Evolutionary conservation across 2,797 vertebrate genomes (phyloP), one percentile per base, ranked within the genome.

Genomic region (Molossus alvarezi): DNA sequence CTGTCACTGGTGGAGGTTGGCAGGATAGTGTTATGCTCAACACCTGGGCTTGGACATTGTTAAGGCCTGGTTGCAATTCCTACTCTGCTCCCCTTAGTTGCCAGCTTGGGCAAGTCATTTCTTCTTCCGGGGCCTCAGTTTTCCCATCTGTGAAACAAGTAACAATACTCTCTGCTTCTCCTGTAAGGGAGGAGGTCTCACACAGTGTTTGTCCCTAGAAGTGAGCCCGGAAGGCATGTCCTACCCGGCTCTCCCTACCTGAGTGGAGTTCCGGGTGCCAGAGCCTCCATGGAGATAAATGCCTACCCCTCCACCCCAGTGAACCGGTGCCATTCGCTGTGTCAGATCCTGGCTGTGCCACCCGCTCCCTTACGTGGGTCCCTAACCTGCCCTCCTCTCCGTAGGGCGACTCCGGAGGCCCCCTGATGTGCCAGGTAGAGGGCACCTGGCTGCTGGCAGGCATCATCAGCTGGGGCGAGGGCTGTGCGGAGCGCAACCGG

Each of bases 361-460:
- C 21, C 0, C 45, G 37, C 62, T 82, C 67, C 23, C 25, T 17
- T 17, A 4, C 1, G 17, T 5, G 7, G 29, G 12, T 25, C 45
- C 53, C 90, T 93, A 65, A 96, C 77, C 15, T 84, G 12, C 48
- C 17, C n/a, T 76, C 23, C 79, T 81, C 45, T 60, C 93, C 83
- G 4, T 85, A 99, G 98, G 98, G 98, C 7, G 98, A 99, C 88
- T 98, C 98, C 0, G 98, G 98, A 0, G 98, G 98, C 23, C 98
- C 98, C 5, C 96, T 99, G 89, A 95, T 98, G 95, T 99, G 98
- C 62, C 77, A 60, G 6, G 20, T 94, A 1, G 48, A 14, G 0
- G 1, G 25, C 0, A 55, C 83, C 69, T 98, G 94, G 12, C 92
- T 98, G n/a, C 98, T 98, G 95, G 98, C 95, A 0, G 98, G 98